Base-by-base conservation (phyloP, 2,113 vertebrate species). In the Scopus umbretta region DNA sequence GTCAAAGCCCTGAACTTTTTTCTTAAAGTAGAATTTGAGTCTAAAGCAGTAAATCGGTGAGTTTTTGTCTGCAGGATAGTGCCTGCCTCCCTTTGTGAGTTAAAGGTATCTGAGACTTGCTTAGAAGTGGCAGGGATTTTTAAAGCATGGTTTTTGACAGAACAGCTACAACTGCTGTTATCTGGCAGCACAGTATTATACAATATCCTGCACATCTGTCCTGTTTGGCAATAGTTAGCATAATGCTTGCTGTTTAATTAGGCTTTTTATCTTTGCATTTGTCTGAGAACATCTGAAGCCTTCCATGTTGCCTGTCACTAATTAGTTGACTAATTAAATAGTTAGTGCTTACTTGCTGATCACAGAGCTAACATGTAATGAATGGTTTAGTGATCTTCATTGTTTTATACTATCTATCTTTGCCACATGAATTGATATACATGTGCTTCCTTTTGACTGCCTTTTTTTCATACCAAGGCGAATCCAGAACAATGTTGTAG, bases 241-340 rank as follows among this genome's bases (percentile, higher is more conserved):
- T 92, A 93, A 94, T 73, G 91, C 98, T 96, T 93, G 97, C 92
- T 95, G 98, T 98, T 98, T 99, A 99, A 99, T 99, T 99, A 98
- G 98, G 94, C 96, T 98, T 98, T 96, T 98, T 98, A 98, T 98
- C 97, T 98, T 98, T 98, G 96, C 96, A 96, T 98, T 98, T 97
- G 97, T 98, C 98, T 98, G 97, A 96, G 98, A 98, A 98, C 97
- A 98, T 98, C 98, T 97, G 98, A 98, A 98, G 97, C 96, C 97
- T 98, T 99, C 98, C 96, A 96, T 98, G 98, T 98, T 98, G 97
- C 97, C 98, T 98, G 98, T 98, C 98, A 96, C 98, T 99, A 99
- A 99, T 98, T 98, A 99, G 98, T 98, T 98, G 98, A 98, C 98
- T 99, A 99, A 99, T 99, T 98, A 99, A 99, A 98, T 98, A 98